phyloP scores from a whole-genome alignment of 2,888 invertebrate species.

The Leptinotarsa tumamoca region DNA sequence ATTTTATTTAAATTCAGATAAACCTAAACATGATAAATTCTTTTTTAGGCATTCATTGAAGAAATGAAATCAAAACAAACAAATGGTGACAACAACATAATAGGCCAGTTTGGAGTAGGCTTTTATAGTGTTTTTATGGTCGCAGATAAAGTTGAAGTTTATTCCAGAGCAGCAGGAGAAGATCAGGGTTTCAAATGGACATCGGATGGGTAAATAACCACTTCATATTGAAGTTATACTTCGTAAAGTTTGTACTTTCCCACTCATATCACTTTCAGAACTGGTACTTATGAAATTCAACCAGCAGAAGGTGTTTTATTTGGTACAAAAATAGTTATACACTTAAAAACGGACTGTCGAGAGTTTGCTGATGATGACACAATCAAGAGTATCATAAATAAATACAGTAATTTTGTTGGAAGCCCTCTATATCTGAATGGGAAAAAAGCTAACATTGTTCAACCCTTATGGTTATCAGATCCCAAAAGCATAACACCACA shows the following conservation, averaged over 20 bases:
- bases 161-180: constrained; percentile 78
- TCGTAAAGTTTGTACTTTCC: neutral
- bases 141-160: constrained; percentile 94
- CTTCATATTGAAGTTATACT: neutral
- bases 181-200: constrained; percentile 86
- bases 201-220: constrained; percentile 82
- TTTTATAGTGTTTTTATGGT: constrained; percentile 99
- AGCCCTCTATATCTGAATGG: constrained; percentile 93
- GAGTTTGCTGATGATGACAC: constrained; percentile 90
- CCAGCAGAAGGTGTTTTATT: constrained; percentile 85
- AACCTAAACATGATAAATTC: neutral
- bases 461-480: constrained; percentile 94
- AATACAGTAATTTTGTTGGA: constrained; percentile 98
- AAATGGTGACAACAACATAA: constrained; percentile 79
- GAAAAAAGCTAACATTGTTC: constrained; percentile 86
- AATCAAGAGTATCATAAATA: constrained; percentile 88
- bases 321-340: constrained; percentile 94
- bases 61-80: constrained; percentile 78
- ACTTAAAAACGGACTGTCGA: constrained; percentile 88
- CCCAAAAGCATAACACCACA: constrained; percentile 87
- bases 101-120: constrained; percentile 98
- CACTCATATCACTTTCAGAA: constrained; percentile 67
- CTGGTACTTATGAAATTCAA: constrained; percentile 89
- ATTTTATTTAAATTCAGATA: neutral
- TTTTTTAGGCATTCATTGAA: constrained; percentile 81